Evolutionary conservation across 2,888 invertebrate genomes (phyloP).

Genomic region (Drosophila recens): DNA sequence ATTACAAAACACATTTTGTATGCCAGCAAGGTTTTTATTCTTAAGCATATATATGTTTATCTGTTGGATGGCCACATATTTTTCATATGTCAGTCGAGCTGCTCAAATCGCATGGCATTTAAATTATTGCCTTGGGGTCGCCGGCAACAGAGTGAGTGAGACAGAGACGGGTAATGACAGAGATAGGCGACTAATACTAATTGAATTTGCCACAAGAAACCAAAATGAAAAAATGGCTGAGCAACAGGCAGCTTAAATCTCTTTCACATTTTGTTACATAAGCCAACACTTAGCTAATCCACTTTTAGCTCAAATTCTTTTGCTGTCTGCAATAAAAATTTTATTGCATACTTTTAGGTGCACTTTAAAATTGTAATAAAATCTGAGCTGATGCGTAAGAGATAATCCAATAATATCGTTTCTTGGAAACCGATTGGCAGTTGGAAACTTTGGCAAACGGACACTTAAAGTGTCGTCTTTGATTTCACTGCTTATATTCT

Average conservation of each 20-base stretch:
- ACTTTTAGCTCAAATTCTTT: not conserved
- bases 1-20: constrained; percentile 59
- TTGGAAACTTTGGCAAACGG: not conserved
- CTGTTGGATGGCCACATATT: constrained; percentile 32
- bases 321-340: not conserved
- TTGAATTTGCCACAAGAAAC: constrained; percentile 41
- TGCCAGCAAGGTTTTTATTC: constrained; percentile 40
- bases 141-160: not conserved
- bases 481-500: constrained; percentile 26
- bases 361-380: not conserved
- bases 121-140: constrained; percentile 62
- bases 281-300: constrained; percentile 8
- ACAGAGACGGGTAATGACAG: too few species aligned
- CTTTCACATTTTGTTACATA: not conserved
- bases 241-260: constrained; percentile 23
- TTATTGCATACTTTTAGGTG: not conserved
- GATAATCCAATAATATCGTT: constrained; percentile 5
- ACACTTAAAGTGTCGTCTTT: constrained; percentile 19
- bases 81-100: constrained; percentile 52
- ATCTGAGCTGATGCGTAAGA: constrained; percentile 3
- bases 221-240: constrained; percentile 9
- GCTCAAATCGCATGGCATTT: constrained; percentile 63
- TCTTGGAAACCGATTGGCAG: not conserved
- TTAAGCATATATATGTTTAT: constrained; percentile 32
- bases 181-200: constrained; percentile 34